Percentiles rank a stretch among this genome's conserved stretches.
Conservation (phyloP, 2,113 vertebrate genomes). For the Oenanthe oenanthe region DNA sequence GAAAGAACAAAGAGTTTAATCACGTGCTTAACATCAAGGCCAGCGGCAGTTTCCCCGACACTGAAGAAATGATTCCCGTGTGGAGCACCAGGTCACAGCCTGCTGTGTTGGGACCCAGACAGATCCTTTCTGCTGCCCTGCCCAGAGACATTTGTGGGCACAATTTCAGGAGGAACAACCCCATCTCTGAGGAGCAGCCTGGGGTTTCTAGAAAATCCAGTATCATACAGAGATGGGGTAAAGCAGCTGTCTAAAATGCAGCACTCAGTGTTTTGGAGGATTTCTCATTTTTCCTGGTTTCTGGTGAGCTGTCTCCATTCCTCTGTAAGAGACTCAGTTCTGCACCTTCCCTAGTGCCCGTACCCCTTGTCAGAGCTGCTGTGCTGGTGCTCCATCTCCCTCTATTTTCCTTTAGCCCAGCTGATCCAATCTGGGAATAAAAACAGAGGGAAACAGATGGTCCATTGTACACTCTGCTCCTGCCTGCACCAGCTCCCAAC, state of each 20-base stretch:
- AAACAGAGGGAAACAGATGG: constrained; percentile 68
- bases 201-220: neutral
- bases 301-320: neutral
- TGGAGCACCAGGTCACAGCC: neutral
- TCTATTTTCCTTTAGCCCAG: neutral
- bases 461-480: constrained; percentile 20
- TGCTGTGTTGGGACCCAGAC: neutral
- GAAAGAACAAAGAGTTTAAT: neutral
- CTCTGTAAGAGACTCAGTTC: neutral
- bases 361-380: neutral
- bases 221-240: neutral
- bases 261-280: neutral
- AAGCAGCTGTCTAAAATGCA: neutral
- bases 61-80: neutral
- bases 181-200: neutral
- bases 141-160: neutral
- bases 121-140: neutral
- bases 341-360: neutral
- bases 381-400: neutral
- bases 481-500: neutral
- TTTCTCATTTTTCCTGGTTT: neutral
- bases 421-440: constrained; percentile 62
- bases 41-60: neutral
- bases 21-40: neutral
- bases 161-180: neutral